Percentiles rank a stretch among this genome's conserved stretches.
Conservation (phyloP, 2,888 invertebrate genomes). For the Deilephila porcellus region DNA sequence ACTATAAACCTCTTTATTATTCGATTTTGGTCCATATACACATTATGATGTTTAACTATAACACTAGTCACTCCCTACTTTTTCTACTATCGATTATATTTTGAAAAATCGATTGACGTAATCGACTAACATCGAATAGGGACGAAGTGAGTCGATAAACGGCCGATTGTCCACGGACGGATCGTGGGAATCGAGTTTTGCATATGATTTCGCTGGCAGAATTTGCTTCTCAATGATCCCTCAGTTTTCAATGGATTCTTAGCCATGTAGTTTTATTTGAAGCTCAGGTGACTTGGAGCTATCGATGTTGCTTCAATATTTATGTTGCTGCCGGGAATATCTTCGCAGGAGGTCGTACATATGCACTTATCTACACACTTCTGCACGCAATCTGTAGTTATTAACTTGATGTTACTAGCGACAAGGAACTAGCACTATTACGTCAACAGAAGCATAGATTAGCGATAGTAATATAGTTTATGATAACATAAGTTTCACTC, state of each 20-base stretch:
- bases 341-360: neutral
- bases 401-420: neutral
- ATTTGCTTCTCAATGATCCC: constrained; percentile 41
- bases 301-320: neutral
- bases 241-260: constrained; percentile 39
- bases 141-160: constrained; percentile 60
- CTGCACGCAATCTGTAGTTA: neutral
- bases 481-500: no score
- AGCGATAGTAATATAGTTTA: no score
- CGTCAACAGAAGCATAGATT: no score
- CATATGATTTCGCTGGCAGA: constrained; percentile 65
- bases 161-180: constrained; percentile 59
- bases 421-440: no score
- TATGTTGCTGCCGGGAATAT: neutral
- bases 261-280: constrained; percentile 44
- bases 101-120: constrained; percentile 35
- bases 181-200: constrained; percentile 72
- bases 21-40: no score
- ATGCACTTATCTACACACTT: neutral
- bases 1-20: no score
- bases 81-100: neutral
- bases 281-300: constrained; percentile 22
- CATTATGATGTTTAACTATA: no score
- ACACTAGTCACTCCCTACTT: no score
- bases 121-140: constrained; percentile 53